Conservation (phyloP, 1,140 invertebrate species). For the Tachypleus tridentatus region DNA sequence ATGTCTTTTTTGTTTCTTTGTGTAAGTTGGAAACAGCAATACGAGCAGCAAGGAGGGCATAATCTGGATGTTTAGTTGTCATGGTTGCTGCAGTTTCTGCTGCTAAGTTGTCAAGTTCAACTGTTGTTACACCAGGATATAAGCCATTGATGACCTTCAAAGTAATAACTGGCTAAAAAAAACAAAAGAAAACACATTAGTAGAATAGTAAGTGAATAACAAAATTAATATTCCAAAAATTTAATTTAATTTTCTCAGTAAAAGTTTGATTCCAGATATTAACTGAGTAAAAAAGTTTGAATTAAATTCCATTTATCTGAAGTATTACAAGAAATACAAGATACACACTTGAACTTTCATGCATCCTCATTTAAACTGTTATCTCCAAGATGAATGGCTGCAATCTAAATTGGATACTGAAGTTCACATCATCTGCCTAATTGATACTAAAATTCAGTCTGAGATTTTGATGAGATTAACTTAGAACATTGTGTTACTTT, state of each 20-base stretch:
- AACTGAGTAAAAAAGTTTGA: neutral
- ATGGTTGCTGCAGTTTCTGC: slow-evolving; percentile 93
- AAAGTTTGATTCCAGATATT: neutral
- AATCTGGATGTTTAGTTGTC: slow-evolving; percentile 94
- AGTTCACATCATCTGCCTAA: too few relatives aligned
- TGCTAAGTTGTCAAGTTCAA: slow-evolving; percentile 92
- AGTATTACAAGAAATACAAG: neutral
- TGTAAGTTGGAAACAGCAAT: slow-evolving; percentile 96
- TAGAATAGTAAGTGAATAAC: slow-evolving; percentile 1
- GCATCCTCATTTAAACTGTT: too few relatives aligned
- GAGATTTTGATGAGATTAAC: too few relatives aligned
- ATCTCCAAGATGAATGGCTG: too few relatives aligned
- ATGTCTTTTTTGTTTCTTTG: slow-evolving; percentile 86
- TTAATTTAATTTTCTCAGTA: slow-evolving; percentile 4
- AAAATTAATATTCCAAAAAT: neutral
- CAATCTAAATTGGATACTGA: too few relatives aligned
- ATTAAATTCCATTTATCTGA: neutral
- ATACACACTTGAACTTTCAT: neutral
- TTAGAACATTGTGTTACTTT: too few relatives aligned
- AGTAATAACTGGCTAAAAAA: slow-evolving; percentile 37
- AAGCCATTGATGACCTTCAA: slow-evolving; percentile 72
- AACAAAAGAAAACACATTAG: slow-evolving; percentile 8
- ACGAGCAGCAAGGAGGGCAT: slow-evolving; percentile 86
- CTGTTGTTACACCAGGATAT: slow-evolving; percentile 90
- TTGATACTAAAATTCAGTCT: too few relatives aligned